Evolutionary conservation across 1,140 invertebrate genomes (phyloP).

Genomic region (Trachelipus rathkii): DNA sequence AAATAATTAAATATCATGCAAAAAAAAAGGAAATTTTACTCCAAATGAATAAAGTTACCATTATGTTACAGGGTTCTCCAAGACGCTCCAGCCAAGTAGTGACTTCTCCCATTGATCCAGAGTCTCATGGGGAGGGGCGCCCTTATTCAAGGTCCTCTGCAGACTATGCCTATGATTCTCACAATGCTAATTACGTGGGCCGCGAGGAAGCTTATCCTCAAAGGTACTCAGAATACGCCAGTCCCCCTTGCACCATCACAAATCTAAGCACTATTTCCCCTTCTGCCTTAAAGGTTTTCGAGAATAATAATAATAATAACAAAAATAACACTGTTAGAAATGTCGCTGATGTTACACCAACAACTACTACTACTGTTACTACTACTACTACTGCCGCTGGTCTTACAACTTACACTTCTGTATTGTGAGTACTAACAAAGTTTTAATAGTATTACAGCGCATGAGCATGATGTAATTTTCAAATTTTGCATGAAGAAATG

Average conservation of each 20-base stretch:
- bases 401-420: conserved; percentile 1
- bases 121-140: not conserved
- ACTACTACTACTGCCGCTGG: no score
- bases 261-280: not conserved
- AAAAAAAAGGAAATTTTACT: no score
- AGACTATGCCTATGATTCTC: not conserved
- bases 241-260: not conserved
- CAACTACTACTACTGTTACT: no score
- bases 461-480: not conserved
- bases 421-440: not conserved
- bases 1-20: no score
- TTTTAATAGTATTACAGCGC: not conserved
- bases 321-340: not conserved
- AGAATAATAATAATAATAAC: not conserved
- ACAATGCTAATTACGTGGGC: not conserved
- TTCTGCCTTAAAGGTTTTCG: not conserved
- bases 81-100: not conserved
- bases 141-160: not conserved
- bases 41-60: no score
- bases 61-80: not conserved
- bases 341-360: not conserved
- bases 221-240: not conserved
- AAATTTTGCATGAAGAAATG: not conserved
- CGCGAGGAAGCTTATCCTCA: not conserved
- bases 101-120: not conserved